Conservation (phyloP, 2,888 invertebrate species). For the Phengaris alcon region DNA sequence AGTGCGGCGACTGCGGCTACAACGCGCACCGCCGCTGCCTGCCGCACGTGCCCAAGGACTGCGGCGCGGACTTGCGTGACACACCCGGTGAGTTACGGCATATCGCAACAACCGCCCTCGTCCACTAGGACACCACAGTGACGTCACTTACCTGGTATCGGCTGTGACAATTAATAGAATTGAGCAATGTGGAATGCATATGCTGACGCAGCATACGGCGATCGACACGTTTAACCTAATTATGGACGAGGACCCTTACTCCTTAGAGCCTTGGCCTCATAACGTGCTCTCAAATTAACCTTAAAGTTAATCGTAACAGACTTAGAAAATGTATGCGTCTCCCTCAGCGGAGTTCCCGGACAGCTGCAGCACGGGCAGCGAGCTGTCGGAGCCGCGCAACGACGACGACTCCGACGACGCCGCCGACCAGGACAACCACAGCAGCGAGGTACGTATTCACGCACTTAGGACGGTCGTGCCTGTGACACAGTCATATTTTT, state of each 20-base stretch:
- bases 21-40: constrained; percentile 97
- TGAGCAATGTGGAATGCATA: too few species aligned
- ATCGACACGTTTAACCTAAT: too few species aligned
- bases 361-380: constrained; percentile 77
- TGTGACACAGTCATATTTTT: too few species aligned
- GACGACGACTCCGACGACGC: constrained; percentile 52
- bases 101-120: neutral
- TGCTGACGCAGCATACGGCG: too few species aligned
- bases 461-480: too few species aligned
- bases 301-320: neutral
- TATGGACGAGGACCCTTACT: too few species aligned
- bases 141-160: too few species aligned
- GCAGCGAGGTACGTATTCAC: constrained; percentile 39
- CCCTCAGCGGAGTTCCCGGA: constrained; percentile 74
- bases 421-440: constrained; percentile 40
- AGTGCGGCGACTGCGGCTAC: constrained; percentile 98
- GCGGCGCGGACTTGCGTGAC: constrained; percentile 85
- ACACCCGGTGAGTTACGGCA: constrained; percentile 66
- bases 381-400: constrained; percentile 63
- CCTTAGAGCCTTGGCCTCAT: too few species aligned
- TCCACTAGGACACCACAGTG: too few species aligned
- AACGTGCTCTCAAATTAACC: too few species aligned
- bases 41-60: constrained; percentile 93
- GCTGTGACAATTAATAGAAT: too few species aligned
- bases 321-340: neutral